Percentiles rank a stretch among this genome's conserved stretches.
Evolutionary conservation across 1,140 invertebrate genomes (phyloP).

Genomic region (Drosophila pachea): DNA sequence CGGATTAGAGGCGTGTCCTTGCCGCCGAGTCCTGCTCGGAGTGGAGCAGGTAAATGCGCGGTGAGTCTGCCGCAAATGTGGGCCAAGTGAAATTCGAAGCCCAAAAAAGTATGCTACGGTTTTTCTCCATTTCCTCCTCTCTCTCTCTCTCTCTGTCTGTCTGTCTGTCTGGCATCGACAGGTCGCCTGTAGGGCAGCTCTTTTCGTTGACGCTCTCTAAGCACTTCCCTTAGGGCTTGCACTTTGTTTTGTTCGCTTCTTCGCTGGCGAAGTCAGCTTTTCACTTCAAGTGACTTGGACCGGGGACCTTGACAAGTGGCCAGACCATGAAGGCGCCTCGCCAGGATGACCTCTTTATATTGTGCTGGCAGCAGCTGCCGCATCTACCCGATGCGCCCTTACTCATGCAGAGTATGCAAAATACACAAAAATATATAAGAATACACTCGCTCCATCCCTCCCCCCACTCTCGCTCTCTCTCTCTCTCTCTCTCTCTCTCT

Average conservation of each 20-base stretch:
- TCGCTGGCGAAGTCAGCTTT: conserved; percentile 18
- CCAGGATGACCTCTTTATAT: background rate
- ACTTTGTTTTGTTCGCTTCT: conserved; percentile 28
- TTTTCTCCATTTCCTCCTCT: background rate
- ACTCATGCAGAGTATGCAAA: background rate
- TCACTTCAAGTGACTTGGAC: conserved; percentile 45
- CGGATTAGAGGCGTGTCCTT: conserved; percentile 52
- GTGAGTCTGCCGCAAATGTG: conserved; percentile 50
- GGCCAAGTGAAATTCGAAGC: conserved; percentile 26
- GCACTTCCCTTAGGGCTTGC: conserved; percentile 14
- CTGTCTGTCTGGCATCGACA: too few relatives aligned
- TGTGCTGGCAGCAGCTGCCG: background rate
- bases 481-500: background rate
- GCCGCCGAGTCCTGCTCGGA: too few relatives aligned
- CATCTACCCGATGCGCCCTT: too few relatives aligned
- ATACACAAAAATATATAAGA: too few relatives aligned
- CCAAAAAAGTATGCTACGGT: conserved; percentile 49
- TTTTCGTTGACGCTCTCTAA: background rate
- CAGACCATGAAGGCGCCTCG: background rate
- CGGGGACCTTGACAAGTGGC: background rate
- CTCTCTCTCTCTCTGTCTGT: too few relatives aligned
- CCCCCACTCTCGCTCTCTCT: too few relatives aligned
- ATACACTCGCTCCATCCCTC: too few relatives aligned
- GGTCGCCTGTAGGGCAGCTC: background rate
- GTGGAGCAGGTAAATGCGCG: too few relatives aligned